phyloP scores from a whole-genome alignment of 2,888 invertebrate genomes.

The Pedicia rivosa region DNA sequence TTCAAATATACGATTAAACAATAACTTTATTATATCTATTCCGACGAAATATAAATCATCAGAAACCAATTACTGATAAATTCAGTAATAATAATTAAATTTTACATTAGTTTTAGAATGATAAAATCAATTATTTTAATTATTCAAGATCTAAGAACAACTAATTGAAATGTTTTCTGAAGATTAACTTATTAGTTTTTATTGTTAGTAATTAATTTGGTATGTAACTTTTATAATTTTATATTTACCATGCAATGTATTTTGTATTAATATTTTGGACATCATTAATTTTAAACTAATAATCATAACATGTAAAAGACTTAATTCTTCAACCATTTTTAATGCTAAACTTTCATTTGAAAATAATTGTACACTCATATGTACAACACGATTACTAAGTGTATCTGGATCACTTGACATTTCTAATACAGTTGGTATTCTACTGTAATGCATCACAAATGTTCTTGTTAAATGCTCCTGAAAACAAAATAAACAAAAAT shows the following conservation, averaged over 20 bases:
- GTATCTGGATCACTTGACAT: slow-evolving; percentile 76
- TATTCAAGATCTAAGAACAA: too few species aligned
- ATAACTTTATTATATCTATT: too few species aligned
- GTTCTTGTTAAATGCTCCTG: slow-evolving; percentile 83
- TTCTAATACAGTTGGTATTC: slow-evolving; percentile 83
- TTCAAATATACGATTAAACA: too few species aligned
- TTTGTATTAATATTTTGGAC: slow-evolving; percentile 75
- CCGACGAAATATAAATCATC: too few species aligned
- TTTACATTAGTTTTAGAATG: too few species aligned
- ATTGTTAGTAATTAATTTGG: too few species aligned
- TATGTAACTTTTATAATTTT: too few species aligned
- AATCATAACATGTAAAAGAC: slow-evolving; percentile 85
- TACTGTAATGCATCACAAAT: slow-evolving; percentile 91
- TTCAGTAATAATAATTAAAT: too few species aligned
- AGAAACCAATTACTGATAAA: too few species aligned
- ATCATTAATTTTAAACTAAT: slow-evolving; percentile 84
- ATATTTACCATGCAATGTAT: slow-evolving; percentile 61
- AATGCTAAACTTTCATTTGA: slow-evolving; percentile 84
- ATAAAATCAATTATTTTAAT: too few species aligned
- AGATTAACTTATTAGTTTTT: too few species aligned
- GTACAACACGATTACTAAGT: slow-evolving; percentile 88
- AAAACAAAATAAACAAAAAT: slow-evolving; percentile 13
- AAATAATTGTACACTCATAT: slow-evolving; percentile 93
- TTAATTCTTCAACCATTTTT: slow-evolving; percentile 79
- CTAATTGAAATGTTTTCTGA: too few species aligned